Evolutionary conservation across 1,140 invertebrate species (phyloP).

Genomic region (Saccostrea cuccullata): DNA sequence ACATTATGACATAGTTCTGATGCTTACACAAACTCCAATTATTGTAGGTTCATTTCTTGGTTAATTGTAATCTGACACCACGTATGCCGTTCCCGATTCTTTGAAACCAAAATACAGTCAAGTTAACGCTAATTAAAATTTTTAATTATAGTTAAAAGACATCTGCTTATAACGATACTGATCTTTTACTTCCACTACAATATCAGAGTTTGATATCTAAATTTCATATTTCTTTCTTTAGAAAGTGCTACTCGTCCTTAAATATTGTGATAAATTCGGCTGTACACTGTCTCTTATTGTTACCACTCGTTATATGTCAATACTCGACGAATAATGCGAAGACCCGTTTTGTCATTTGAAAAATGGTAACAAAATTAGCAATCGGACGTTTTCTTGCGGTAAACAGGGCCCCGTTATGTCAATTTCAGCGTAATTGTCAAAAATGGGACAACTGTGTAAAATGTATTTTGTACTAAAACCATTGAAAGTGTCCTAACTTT

Average conservation of each 20-base stretch:
- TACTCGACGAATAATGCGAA: conserved; percentile 13
- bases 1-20: background rate
- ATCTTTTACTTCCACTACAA: background rate
- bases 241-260: background rate
- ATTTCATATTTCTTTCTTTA: conserved; percentile 1
- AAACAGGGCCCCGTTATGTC: background rate
- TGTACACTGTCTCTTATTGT: background rate
- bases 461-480: background rate
- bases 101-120: conserved; percentile 16
- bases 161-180: background rate
- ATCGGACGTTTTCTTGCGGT: background rate
- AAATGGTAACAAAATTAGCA: conserved; percentile 25
- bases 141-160: background rate
- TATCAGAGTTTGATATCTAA: background rate
- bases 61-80: conserved; percentile 25
- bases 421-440: conserved; percentile 21
- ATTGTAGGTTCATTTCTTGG: conserved; percentile 2
- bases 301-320: background rate
- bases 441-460: conserved; percentile 8
- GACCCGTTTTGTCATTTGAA: background rate
- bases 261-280: background rate
- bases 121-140: background rate
- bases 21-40: background rate
- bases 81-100: background rate
- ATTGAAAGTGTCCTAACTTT: conserved; percentile 15